Evolutionary conservation across 2,113 vertebrate genomes (phyloP), one percentile per base, ranked within the genome.

Genomic region (Gnathonemus echidnorhynchus): DNA sequence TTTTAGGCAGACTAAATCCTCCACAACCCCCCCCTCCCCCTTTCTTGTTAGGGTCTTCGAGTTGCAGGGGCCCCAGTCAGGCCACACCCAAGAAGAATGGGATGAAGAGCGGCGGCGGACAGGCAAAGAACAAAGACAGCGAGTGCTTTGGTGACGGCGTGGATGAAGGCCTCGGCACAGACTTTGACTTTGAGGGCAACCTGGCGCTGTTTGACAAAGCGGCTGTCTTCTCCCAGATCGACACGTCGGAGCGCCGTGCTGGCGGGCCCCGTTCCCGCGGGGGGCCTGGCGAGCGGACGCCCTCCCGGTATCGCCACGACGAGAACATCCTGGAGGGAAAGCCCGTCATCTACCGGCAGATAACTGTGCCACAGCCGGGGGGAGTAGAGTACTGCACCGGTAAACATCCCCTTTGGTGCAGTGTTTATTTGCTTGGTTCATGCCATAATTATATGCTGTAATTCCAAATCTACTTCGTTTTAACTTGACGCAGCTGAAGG

Each of bases 151-250:
- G 97, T 49, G 97, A 97, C 0, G 96, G 96, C 15, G 95, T 98
- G 3, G 98, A 99, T 0, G 98, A 99, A 1, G 97, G 97, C 90
- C 96, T 97, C 1, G 97, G 98, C 66, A 97, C 98, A 0, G 98
- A 99, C 92, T 99, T 99, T 92, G 98, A 99, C 90, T 99, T 99
- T 48, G 98, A 99, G 90, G 98, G 98, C 62, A 99, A 99, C 93
- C 93, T 99, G 93, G 98, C 98, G 21, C 97, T 99, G 3, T 97
- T 97, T 56, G 98, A 99, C 95, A 99, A 99, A 94, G 98, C 98
- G 0, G 98, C 98, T 0, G 98, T 99, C 89, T 99, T 99, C 88
- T 98, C 99, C 39, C 97, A 99, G 94, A 99, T 99, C 0, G 98
- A 99, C 15, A 98, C 96, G 0, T 97, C 97, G 0, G 98, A 98